Evolutionary conservation across 2,888 invertebrate species (phyloP).

Genomic region (Nemapogon koenigi): DNA sequence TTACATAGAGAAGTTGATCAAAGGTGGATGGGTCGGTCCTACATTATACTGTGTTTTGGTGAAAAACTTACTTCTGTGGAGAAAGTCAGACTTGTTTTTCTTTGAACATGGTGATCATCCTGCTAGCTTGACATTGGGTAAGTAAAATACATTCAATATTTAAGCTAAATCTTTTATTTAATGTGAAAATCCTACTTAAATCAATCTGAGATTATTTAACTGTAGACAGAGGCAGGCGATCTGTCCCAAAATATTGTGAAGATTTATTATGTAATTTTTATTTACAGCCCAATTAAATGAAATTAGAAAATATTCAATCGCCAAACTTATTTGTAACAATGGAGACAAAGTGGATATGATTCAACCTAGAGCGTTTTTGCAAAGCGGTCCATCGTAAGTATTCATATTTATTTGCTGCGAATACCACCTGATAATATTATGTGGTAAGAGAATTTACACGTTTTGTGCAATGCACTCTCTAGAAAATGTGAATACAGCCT

Average conservation of each 20-base stretch:
- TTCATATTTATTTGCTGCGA: neutral
- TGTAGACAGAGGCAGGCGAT: too few species aligned
- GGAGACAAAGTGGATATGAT: slow-evolving; percentile 67
- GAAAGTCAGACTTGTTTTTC: slow-evolving; percentile 25
- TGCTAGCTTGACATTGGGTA: slow-evolving; percentile 19
- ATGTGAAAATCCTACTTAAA: too few species aligned
- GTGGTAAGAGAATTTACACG: too few species aligned
- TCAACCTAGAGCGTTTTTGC: slow-evolving; percentile 67
- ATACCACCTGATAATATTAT: too few species aligned
- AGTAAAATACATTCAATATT: too few species aligned
- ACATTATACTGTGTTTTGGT: slow-evolving; percentile 26
- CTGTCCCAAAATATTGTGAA: too few species aligned
- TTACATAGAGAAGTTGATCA: slow-evolving; percentile 22
- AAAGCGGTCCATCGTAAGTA: slow-evolving; percentile 57
- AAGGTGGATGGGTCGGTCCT: slow-evolving; percentile 20
- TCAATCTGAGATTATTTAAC: too few species aligned
- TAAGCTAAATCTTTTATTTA: too few species aligned
- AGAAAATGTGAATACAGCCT: too few species aligned
- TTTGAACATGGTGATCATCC: slow-evolving; percentile 26
- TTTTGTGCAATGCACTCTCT: too few species aligned
- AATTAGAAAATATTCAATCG: slow-evolving; percentile 71
- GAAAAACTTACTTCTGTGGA: slow-evolving; percentile 23
- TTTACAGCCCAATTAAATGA: slow-evolving; percentile 66
- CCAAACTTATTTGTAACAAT: slow-evolving; percentile 77
- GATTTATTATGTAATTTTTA: neutral